phyloP scores from a whole-genome alignment of 2,113 vertebrate species.

The Garra rufa region DNA sequence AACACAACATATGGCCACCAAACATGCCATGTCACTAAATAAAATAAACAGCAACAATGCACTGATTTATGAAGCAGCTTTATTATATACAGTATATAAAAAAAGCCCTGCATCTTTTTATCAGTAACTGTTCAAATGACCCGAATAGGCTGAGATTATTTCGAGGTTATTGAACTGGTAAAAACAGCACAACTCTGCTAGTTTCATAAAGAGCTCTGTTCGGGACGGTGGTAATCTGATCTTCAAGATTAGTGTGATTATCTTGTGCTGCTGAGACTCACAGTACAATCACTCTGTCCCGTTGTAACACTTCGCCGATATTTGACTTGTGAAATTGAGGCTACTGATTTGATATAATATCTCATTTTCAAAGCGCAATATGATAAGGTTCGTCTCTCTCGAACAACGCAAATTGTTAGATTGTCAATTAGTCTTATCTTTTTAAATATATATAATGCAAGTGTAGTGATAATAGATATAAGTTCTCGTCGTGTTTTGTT shows the following conservation, averaged over 20 bases:
- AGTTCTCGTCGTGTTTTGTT: background rate
- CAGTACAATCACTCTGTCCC: background rate
- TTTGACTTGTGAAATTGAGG: background rate
- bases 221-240: constrained; percentile 17
- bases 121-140: background rate
- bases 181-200: constrained; percentile 50
- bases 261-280: constrained; percentile 13
- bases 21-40: background rate
- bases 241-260: constrained; percentile 32
- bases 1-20: background rate
- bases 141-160: background rate
- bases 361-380: background rate
- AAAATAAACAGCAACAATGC: background rate
- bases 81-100: background rate
- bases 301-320: background rate
- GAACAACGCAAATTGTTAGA: background rate
- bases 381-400: background rate
- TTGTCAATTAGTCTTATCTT: background rate
- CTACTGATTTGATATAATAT: background rate
- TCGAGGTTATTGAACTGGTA: constrained; percentile 14
- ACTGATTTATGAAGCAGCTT: background rate
- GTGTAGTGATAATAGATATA: background rate
- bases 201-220: constrained; percentile 15
- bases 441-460: background rate
- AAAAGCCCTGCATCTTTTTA: background rate